phyloP scores from a whole-genome alignment of 2,888 invertebrate species.

The Notodonta dromedarius region DNA sequence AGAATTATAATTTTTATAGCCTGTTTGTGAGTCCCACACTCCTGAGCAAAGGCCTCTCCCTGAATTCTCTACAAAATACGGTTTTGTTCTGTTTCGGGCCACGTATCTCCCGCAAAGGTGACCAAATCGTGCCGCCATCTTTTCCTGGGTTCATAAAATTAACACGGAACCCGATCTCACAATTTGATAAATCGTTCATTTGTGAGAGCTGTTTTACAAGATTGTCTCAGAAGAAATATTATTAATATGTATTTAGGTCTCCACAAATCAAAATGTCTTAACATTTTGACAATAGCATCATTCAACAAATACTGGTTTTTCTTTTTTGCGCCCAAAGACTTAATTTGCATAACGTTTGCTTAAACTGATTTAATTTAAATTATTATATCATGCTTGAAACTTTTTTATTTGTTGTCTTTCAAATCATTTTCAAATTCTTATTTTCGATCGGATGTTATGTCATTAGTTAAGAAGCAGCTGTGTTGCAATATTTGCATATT shows the following conservation, averaged over 20 bases:
- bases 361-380: neutral
- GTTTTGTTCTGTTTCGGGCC: no score
- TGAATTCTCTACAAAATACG: no score
- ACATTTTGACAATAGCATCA: constrained; percentile 6
- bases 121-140: no score
- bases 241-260: constrained; percentile 7
- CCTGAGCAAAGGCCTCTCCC: no score
- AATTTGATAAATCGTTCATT: neutral
- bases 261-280: constrained; percentile 7
- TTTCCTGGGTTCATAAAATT: no score
- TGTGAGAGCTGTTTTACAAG: constrained; percentile 2
- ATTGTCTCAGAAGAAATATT: neutral
- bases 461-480: neutral
- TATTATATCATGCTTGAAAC: neutral
- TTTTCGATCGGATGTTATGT: neutral
- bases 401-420: neutral
- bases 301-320: neutral
- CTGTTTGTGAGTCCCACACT: no score
- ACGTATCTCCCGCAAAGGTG: no score
- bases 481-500: neutral
- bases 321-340: neutral
- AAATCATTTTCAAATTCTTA: neutral
- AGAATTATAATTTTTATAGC: no score
- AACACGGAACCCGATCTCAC: neutral
- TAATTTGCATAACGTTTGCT: constrained; percentile 5